Conservation (phyloP, 2,797 vertebrate species). For the Buceros bicornis region DNA sequence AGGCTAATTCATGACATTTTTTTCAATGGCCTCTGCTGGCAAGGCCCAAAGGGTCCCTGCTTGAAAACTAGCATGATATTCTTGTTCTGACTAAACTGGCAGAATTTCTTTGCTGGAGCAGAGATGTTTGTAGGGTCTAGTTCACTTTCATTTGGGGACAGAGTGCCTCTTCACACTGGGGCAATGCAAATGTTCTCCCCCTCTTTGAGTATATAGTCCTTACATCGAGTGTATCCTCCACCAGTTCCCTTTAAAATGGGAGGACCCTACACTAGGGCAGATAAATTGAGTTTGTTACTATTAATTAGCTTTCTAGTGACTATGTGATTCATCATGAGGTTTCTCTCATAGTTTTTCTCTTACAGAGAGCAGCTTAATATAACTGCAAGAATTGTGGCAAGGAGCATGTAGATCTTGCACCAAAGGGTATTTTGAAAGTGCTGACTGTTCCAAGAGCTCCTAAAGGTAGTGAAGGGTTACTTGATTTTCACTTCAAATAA, state of each 20-base stretch:
- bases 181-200: accelerated
- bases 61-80: not conserved
- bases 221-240: not conserved
- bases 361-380: not conserved
- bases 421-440: not conserved
- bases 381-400: not conserved
- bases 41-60: not conserved
- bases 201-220: not conserved
- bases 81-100: not conserved
- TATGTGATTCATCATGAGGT: not conserved
- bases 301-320: not conserved
- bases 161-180: not conserved
- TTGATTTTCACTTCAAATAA: not conserved
- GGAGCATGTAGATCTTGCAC: not conserved
- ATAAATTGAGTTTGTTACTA: not conserved
- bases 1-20: not conserved
- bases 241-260: not conserved
- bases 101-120: not conserved
- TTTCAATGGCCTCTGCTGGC: not conserved
- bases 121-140: not conserved
- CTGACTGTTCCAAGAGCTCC: not conserved
- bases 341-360: not conserved
- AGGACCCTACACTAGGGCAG: not conserved
- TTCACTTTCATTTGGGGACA: not conserved
- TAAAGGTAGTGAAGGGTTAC: not conserved